A percentile compares a stretch with the other conserved stretches of the same genome.
These are phyloP conservation scores for Drosophila pectinifera DNA, from an alignment of 1,140 invertebrate species.

Conservation along the genomic window DNA sequence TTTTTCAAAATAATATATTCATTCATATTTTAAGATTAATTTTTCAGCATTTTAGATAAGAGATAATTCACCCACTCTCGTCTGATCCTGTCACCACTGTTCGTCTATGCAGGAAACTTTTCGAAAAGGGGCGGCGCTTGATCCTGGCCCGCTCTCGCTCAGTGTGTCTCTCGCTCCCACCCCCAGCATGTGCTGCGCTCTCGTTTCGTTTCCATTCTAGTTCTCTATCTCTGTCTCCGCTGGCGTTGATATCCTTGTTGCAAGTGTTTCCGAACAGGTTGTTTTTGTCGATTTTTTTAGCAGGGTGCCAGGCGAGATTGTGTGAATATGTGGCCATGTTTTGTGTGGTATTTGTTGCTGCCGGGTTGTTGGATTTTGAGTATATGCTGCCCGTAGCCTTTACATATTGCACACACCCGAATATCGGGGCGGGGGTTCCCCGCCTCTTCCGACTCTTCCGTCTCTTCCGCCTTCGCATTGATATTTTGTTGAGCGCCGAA, in stretches of 20 bases:
- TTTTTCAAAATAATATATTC: no score
- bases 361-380: constrained; percentile 65
- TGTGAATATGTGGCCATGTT: constrained; percentile 78
- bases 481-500: constrained; percentile 67
- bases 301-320: constrained; percentile 70
- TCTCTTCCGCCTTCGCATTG: not conserved
- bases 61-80: not conserved
- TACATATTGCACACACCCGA: constrained; percentile 70
- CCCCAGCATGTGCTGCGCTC: constrained; percentile 38
- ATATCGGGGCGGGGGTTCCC: not conserved
- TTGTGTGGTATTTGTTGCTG: constrained; percentile 52
- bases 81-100: constrained; percentile 42
- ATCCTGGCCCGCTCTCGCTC: constrained; percentile 26
- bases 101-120: constrained; percentile 26
- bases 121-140: constrained; percentile 79
- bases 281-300: constrained; percentile 84
- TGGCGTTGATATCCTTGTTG: constrained; percentile 74
- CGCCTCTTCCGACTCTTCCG: no score
- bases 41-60: not conserved
- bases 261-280: constrained; percentile 85
- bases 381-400: constrained; percentile 80
- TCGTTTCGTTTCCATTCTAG: constrained; percentile 6
- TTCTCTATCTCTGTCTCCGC: constrained; percentile 31
- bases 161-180: constrained; percentile 31
- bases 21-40: not conserved